Base-by-base conservation (phyloP, 2,888 invertebrate species). In the Molorchus minor region DNA sequence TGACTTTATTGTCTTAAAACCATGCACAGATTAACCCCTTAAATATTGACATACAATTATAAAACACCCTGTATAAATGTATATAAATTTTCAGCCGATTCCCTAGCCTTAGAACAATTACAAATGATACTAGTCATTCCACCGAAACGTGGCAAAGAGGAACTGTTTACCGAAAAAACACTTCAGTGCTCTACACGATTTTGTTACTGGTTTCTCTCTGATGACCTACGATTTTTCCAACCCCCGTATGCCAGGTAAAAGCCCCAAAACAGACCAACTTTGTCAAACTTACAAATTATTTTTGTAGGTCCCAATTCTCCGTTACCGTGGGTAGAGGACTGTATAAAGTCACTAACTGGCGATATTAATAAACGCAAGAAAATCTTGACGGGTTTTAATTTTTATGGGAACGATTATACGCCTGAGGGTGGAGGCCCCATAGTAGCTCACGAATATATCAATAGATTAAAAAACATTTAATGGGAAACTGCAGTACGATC, bases 171-270 rank as follows among this genome's bases (percentile, higher is more conserved):
- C 21, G 82, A 86, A 54, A n/a, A 84, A 89, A 65, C 89, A 95
- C 67, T 93, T 94, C 78, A 87, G 92, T 72, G 85, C 86, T 43
- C 84, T 97, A 46, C 88, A 89, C 62, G 87, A 90, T 3, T 84
- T 89, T 77, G 87, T 97, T 0, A 89, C 90, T 72, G 92, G 88
- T 17, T 94, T 97, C 75, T 96, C 96, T 25, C 84, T 98, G n/a
- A 97, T 97, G 96, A 96, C 96, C 0, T 98, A 98, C 76, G 97
- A 98, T 79, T 97, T 88, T 80, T 96, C 96, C 1, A 91, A 82
- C 77, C 84, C 90, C 8, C 89, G 91, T 76, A 86, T 90, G 71
- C 93, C 93, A 71, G 93, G 91, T 87, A 75, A 72, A 13, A n/a
- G n/a, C n/a, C n/a, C n/a, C n/a, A n/a, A n/a, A n/a, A n/a, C n/a